These are phyloP conservation scores for Hirudinaria manillensis DNA, from an alignment of 2,888 invertebrate genomes.

Conservation along the genomic window DNA sequence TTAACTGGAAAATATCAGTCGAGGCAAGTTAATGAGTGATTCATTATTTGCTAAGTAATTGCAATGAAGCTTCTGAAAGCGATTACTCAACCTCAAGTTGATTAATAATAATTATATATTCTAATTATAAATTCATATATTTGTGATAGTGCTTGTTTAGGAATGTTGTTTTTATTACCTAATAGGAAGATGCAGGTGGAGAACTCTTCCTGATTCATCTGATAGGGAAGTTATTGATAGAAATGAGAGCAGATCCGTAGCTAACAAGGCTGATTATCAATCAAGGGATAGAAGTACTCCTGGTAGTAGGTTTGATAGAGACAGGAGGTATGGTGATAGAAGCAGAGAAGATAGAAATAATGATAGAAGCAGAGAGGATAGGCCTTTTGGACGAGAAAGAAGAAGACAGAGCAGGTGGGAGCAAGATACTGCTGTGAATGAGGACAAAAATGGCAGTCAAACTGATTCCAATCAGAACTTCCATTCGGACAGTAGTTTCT, in stretches of 20 bases:
- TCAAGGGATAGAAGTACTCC: slow-evolving; percentile 11
- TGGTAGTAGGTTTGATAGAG: neutral
- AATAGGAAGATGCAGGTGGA: slow-evolving; percentile 12
- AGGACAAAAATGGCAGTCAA: neutral
- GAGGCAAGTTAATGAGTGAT: too few relatives aligned
- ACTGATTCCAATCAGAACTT: neutral
- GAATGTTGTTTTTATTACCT: neutral
- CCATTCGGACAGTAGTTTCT: too few relatives aligned
- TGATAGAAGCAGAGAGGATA: neutral
- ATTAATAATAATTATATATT: too few relatives aligned
- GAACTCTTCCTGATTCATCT: slow-evolving; percentile 13
- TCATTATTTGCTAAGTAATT: too few relatives aligned
- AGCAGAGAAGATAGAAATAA: slow-evolving; percentile 3
- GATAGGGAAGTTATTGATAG: neutral
- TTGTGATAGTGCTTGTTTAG: too few relatives aligned
- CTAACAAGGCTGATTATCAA: neutral
- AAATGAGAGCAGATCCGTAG: slow-evolving; percentile 9
- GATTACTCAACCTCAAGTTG: too few relatives aligned
- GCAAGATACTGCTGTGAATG: neutral
- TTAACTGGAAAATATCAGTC: too few relatives aligned
- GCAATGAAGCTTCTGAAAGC: too few relatives aligned
- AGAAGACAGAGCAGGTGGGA: slow-evolving; percentile 21
- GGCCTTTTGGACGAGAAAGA: slow-evolving; percentile 11
- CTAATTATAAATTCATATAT: too few relatives aligned
- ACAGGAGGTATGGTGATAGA: neutral